These are phyloP conservation scores for Etheostoma perlongum DNA, from an alignment of 2,797 vertebrate genomes.

Conservation along the genomic window DNA sequence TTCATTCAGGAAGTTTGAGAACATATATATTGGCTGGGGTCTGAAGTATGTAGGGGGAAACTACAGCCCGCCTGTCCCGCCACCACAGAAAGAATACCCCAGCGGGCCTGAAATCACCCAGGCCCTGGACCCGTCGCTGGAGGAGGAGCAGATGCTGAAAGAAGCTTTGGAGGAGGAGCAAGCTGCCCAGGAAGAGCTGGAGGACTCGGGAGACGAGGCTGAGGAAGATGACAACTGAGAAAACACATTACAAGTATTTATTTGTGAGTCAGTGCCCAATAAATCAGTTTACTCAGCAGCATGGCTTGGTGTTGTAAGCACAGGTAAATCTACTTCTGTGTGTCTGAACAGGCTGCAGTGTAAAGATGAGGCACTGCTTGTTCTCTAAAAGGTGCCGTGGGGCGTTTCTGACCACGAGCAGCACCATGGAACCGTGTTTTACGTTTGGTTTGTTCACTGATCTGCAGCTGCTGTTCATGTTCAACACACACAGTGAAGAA, in stretches of 20 bases:
- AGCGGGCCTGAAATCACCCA: slow-evolving; percentile 88
- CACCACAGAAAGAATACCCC: slow-evolving; percentile 86
- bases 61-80: slow-evolving; percentile 79
- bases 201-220: slow-evolving; percentile 84
- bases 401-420: too few species aligned
- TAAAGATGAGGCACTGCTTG: background rate
- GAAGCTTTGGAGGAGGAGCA: slow-evolving; percentile 82
- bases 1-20: slow-evolving; percentile 90
- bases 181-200: slow-evolving; percentile 79
- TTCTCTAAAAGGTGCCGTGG: background rate
- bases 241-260: slow-evolving; percentile 5
- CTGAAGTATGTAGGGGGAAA: slow-evolving; percentile 88
- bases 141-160: slow-evolving; percentile 88
- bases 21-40: slow-evolving; percentile 96
- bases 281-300: slow-evolving; percentile 22
- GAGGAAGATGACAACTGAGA: slow-evolving; percentile 77
- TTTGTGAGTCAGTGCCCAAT: slow-evolving; percentile 8
- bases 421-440: too few species aligned
- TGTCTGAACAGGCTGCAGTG: background rate
- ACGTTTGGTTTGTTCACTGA: too few species aligned
- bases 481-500: background rate
- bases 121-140: slow-evolving; percentile 86
- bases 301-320: background rate
- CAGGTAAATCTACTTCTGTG: too few species aligned
- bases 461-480: too few species aligned